Evolutionary conservation across 2,797 vertebrate genomes (phyloP), one percentile per base, ranked within the genome.

Genomic region (Sebastes ruberrimus): DNA sequence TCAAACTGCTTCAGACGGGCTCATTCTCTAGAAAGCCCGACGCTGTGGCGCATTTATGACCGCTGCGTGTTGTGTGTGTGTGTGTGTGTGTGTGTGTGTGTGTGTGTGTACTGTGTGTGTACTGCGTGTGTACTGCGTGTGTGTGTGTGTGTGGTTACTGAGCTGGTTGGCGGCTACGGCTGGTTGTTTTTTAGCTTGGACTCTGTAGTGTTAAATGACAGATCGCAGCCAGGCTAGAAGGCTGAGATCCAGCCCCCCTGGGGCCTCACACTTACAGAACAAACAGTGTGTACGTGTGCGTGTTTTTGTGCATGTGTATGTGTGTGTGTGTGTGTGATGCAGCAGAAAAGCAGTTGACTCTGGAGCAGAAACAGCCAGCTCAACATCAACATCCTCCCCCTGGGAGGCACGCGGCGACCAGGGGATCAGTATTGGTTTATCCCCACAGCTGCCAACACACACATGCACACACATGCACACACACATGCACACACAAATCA

Each of bases 361-460:
- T 86, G 79, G 86, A 89, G 86, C 90, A 93, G 90, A 89, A 91
- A 94, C 89, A 92, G 92, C 91, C 84, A 92, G 91, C 81, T 90
- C 92, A 93, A 94, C 92, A 93, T 94, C 93, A 94, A 95, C 93
- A 95, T 94, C 92, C 92, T 93, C 90, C 92, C 92, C 87, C 83
- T 89, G 92, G 90, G 93, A 93, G 92, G 86, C 93, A 93, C 84
- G 81, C 87, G 92, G 90, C 89, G 83, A 92, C 92, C 83, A 86
- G 86, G 88, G 92, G 93, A 93, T 93, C 91, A 93, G 93, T 86
- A 86, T 88, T 93, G 92, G 90, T 94, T 94, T 95, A 93, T 94
- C 90, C 89, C 86, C 83, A 87, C 94, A 93, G 91, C 93, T 93
- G 90, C 88, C 88, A 90, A 90, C 78, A 89, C 81, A 90, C 85